phyloP scores from a whole-genome alignment of 2,113 vertebrate species.

The Notothenia coriiceps region DNA sequence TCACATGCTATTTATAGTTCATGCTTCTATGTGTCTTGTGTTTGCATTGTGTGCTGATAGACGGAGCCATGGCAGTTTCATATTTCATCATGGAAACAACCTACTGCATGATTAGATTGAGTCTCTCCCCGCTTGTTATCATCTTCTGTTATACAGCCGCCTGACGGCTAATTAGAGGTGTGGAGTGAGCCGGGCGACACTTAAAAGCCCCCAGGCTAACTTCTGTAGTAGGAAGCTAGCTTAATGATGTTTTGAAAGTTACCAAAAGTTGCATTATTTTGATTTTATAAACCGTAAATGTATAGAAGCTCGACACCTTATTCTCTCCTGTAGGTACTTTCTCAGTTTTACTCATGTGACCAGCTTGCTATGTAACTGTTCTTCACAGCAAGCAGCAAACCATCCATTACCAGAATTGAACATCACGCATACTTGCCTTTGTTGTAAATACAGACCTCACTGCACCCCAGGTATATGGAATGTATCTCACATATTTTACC shows the following conservation, averaged over 20 bases:
- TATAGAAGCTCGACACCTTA: background rate
- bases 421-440: background rate
- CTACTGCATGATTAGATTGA: slow-evolving; percentile 43
- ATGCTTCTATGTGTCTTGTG: background rate
- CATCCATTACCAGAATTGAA: background rate
- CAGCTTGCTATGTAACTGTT: background rate
- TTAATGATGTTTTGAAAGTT: slow-evolving; percentile 3
- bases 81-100: slow-evolving; percentile 46
- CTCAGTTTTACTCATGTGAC: background rate
- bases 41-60: slow-evolving; percentile 18
- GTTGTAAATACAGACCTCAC: background rate
- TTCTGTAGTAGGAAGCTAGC: background rate
- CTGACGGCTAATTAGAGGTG: slow-evolving; percentile 68
- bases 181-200: slow-evolving; percentile 46
- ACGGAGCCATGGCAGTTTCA: slow-evolving; percentile 13
- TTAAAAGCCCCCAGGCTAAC: slow-evolving; percentile 22
- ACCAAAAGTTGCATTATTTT: background rate
- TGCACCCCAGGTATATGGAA: background rate
- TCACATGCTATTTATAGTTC: background rate
- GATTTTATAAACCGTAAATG: background rate
- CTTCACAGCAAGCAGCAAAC: background rate
- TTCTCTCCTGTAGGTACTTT: background rate
- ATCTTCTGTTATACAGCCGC: slow-evolving; percentile 61
- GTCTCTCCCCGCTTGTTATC: slow-evolving; percentile 54
- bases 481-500: background rate